A percentile compares a stretch with the other conserved stretches of the same genome.
These are phyloP conservation scores for Tipula confusa DNA, from an alignment of 2,888 invertebrate species.

Conservation along the genomic window DNA sequence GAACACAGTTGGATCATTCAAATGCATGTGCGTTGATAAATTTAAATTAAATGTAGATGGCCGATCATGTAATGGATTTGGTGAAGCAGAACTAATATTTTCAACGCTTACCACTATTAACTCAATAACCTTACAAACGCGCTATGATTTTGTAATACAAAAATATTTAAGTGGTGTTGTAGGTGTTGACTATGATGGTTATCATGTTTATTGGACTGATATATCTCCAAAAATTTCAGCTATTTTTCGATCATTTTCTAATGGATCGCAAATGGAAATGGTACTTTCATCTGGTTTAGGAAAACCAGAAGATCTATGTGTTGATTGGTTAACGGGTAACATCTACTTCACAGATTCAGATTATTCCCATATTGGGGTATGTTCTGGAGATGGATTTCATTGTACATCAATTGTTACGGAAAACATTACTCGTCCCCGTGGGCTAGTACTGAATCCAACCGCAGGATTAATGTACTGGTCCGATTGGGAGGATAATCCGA, in stretches of 20 bases:
- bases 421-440: conserved; percentile 62
- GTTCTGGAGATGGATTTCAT: conserved; percentile 60
- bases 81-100: conserved; percentile 65
- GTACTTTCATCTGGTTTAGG: conserved; percentile 63
- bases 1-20: conserved; percentile 57
- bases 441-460: conserved; percentile 63
- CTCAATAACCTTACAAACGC: conserved; percentile 57
- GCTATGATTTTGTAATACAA: conserved; percentile 49
- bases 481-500: conserved; percentile 72
- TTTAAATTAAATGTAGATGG: conserved; percentile 54
- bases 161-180: conserved; percentile 54
- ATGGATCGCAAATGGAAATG: conserved; percentile 59
- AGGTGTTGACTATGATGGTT: conserved; percentile 67
- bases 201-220: conserved; percentile 73
- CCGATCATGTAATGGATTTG: conserved; percentile 55
- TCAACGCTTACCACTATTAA: conserved; percentile 62
- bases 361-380: conserved; percentile 68
- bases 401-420: conserved; percentile 63
- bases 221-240: conserved; percentile 65
- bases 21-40: conserved; percentile 60
- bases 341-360: conserved; percentile 76
- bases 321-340: conserved; percentile 75
- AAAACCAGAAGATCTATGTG: conserved; percentile 68
- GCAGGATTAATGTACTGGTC: conserved; percentile 76
- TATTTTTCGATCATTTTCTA: conserved; percentile 60